Evolutionary conservation across 2,113 vertebrate genomes (phyloP), one percentile per base, ranked within the genome.

Genomic region (Pelodiscus sinensis): DNA sequence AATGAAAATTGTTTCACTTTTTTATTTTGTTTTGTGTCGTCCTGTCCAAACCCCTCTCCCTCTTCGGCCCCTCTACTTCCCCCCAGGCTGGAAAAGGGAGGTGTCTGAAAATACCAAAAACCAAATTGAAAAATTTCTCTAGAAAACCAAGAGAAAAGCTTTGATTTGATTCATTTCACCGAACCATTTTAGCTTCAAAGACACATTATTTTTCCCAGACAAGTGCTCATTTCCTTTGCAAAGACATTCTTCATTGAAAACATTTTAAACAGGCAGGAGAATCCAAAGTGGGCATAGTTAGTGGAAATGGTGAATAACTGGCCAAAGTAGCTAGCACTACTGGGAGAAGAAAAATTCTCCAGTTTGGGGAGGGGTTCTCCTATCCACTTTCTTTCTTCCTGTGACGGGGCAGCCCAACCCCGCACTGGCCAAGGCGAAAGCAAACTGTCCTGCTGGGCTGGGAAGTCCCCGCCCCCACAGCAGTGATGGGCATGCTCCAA

Each of bases 241-340:
- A 38, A 12, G 31, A 4, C 2, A 9, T 85, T 3, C 8, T 86
- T 84, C 83, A 29, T 10, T 25, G 55, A 71, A 89, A 1, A 0
- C 0, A 0, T 6, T 79, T 90, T 77, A 3, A 2, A 38, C 6
- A 4, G 31, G 2, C 4, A 4, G 52, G 6, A 83, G 25, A 38
- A 54, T 4, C 57, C 9, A n/a, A 54, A 35, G 82, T 25, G 4
- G 57, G 24, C 9, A 24, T 24, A 58, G 57, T 24, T 25, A 25
- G 10, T 58, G 9, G 9, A 22, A 58, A 22, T 58, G 57, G 19
- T 58, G 57, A 24, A 58, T 25, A 58, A 25, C 3, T 60, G 58
- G 4, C 21, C 58, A 60, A 60, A 25, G 25, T 27, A 60, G 25
- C 58, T 27, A 60, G 58, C 58, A 27, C 58, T 25, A 60, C 27